phyloP scores from a whole-genome alignment of 2,888 invertebrate species.

The Hyalella azteca region DNA sequence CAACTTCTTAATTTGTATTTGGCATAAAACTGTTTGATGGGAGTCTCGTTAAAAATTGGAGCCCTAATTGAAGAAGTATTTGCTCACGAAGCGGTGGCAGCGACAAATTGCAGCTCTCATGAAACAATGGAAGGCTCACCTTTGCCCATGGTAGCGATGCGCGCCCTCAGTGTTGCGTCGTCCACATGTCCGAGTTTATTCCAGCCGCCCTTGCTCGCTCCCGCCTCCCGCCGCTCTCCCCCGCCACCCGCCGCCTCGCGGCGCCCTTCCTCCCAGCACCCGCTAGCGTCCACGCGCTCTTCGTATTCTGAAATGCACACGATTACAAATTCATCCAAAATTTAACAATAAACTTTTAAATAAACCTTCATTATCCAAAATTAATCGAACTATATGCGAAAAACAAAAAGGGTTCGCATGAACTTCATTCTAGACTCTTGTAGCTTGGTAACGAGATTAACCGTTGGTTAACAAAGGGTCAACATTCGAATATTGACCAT shows the following conservation, averaged over 20 bases:
- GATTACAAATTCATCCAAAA: too few species aligned
- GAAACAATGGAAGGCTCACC: constrained; percentile 64
- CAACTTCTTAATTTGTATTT: background rate
- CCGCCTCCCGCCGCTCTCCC: background rate
- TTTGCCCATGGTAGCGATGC: constrained; percentile 82
- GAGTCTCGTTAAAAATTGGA: too few species aligned
- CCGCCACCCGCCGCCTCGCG: background rate
- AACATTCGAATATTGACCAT: background rate
- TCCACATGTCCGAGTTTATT: constrained; percentile 63
- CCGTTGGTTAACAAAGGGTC: too few species aligned
- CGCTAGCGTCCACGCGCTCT: constrained; percentile 12
- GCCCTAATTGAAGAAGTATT: too few species aligned
- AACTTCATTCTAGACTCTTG: too few species aligned
- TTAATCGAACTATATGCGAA: too few species aligned
- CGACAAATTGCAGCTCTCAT: background rate
- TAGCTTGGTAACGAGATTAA: too few species aligned
- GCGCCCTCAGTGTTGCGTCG: constrained; percentile 76
- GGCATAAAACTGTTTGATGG: too few species aligned
- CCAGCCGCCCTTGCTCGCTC: constrained; percentile 7
- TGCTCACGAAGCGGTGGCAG: too few species aligned
- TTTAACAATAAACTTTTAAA: too few species aligned
- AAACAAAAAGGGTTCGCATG: too few species aligned
- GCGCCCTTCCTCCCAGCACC: background rate
- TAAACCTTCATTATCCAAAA: too few species aligned
- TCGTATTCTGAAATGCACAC: constrained; percentile 37